Evolutionary conservation across 2,797 vertebrate species (phyloP), one percentile per base, ranked within the genome.

Genomic region (Balearica regulorum): DNA sequence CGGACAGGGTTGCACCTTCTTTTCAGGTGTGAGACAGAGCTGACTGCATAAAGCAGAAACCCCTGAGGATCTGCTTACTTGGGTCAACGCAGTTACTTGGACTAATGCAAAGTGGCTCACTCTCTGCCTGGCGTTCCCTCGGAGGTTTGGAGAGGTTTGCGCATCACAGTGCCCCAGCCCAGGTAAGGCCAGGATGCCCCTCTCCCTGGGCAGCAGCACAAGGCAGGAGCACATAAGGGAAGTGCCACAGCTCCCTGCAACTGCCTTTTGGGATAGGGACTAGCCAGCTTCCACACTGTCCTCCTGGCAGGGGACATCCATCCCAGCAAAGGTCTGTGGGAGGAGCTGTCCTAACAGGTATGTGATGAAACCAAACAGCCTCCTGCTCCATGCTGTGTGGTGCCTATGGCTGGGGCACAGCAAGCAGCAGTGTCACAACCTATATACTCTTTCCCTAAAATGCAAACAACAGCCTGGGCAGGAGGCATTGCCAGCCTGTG

Each of bases 221-320:
- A 35, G 68, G 51, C 73, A 58, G 70, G 24, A 85, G 49, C 64
- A 16, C 21, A 3, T 2, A 1, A 13, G 17, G 20, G 37, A 62
- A n/a, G 16, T 16, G 24, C 43, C n/a, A 7, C 4, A 20, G 15
- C 31, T 55, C 48, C 16, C 61, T 6, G 44, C 0, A 0, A 61
- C 43, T 68, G 5, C 7, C 6, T 29, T 61, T 57, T 6, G 20
- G 28, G 54, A 6, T 8, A 24, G 4, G 16, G 28, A 54, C 33
- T 4, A 28, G 46, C 13, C 70, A 51, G 44, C 13, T 60, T 22
- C 70, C 71, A 46, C 18, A 1, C 14, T 24, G 39, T 39, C 10
- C 39, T 75, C 35, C 35, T 35, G 21, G 24, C 1, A 1, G 8
- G 39, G 6, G 10, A 0, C 26, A 24, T 31, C 17, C 8, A 0